Conservation (phyloP, 1,140 invertebrate species). For the Copidosoma floridanum region DNA sequence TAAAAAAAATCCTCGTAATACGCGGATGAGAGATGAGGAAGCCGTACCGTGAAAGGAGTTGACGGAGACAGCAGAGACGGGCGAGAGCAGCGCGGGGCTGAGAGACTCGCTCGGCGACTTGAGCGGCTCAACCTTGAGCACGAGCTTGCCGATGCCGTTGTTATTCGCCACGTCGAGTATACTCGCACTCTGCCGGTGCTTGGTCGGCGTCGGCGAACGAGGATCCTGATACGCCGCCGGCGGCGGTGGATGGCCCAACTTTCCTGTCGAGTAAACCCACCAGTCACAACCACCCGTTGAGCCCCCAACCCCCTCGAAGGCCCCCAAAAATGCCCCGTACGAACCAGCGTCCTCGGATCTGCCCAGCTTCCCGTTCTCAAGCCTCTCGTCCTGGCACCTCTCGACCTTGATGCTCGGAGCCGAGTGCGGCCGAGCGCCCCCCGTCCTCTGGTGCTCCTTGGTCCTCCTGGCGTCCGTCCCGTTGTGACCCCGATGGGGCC, state of each 20-base stretch:
- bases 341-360: not conserved
- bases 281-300: no score
- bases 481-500: not conserved
- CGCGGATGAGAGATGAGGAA: not conserved
- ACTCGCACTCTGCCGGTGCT: conserved; percentile 14
- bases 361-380: not conserved
- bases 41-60: conserved; percentile 18
- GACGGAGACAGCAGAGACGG: conserved; percentile 12
- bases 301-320: no score
- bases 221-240: conserved; percentile 52
- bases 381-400: conserved; percentile 31
- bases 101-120: conserved; percentile 27
- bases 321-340: not conserved
- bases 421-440: conserved; percentile 43
- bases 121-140: conserved; percentile 45
- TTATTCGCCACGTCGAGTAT: conserved; percentile 49
- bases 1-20: no score
- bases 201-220: conserved; percentile 37
- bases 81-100: conserved; percentile 15
- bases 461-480: not conserved
- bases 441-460: not conserved
- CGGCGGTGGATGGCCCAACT: conserved; percentile 32
- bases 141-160: conserved; percentile 49
- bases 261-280: conserved; percentile 33
- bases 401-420: conserved; percentile 48